phyloP scores from a whole-genome alignment of 2,113 vertebrate species.

The Ammospiza caudacuta region DNA sequence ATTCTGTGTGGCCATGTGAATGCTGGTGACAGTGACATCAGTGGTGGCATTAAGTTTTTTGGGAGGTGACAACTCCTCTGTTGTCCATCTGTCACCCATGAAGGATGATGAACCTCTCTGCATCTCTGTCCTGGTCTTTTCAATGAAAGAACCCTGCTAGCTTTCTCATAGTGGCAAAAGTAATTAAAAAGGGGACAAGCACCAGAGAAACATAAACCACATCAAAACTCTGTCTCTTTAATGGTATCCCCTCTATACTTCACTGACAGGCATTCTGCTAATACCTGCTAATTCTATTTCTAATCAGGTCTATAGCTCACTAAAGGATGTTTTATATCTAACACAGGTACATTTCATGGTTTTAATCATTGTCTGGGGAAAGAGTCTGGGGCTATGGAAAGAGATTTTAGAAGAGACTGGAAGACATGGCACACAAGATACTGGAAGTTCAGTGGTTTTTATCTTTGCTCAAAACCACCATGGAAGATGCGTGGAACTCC shows the following conservation, averaged over 20 bases:
- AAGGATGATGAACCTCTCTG: not conserved
- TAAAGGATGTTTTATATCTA: slow-evolving; percentile 25
- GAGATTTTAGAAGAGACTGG: not conserved
- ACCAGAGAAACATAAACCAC: slow-evolving; percentile 2
- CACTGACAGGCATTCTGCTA: not conserved
- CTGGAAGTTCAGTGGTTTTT: not conserved
- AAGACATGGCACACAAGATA: accelerated
- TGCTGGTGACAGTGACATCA: not conserved
- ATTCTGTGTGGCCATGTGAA: not conserved
- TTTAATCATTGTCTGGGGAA: not conserved
- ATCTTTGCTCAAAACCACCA: not conserved
- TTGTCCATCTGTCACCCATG: not conserved
- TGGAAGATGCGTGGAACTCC: not conserved
- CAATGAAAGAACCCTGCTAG: not conserved
- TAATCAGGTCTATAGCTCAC: slow-evolving; percentile 30
- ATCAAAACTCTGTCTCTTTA: not conserved
- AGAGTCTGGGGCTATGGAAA: not conserved
- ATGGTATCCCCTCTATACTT: not conserved
- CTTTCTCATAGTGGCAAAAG: slow-evolving; percentile 11
- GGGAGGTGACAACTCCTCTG: not conserved
- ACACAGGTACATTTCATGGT: not conserved
- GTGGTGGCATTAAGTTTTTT: not conserved
- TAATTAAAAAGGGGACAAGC: slow-evolving; percentile 38
- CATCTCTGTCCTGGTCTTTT: not conserved
- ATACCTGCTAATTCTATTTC: slow-evolving; percentile 38